Evolutionary conservation across 2,113 vertebrate genomes (phyloP), one percentile per base, ranked within the genome.

Genomic region (Ivindomyrus marchei): DNA sequence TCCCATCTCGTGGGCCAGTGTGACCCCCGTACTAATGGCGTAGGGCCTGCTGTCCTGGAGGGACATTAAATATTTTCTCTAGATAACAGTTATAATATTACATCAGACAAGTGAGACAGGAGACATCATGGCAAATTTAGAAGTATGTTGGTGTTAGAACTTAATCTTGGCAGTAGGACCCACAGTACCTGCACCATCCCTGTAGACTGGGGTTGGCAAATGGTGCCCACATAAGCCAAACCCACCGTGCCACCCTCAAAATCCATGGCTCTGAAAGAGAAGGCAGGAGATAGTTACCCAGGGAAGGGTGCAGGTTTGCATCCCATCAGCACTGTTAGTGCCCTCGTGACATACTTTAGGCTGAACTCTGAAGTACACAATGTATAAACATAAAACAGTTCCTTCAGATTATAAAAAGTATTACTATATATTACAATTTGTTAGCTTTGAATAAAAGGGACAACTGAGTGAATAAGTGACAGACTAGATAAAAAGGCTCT

Each of bases 1-100:
- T n/a, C 96, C 96, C 94, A 97, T 88, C 89, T 97, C 96, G 0
- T 97, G 97, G 5, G 97, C 96, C 91, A 96, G 94, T 1, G 95
- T 96, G 11, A 94, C 95, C 0, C 92, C 97, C 85, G 91, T 89
- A 90, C 88, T 80, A 46, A 88, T 45, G 0, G 31, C 24, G 1
- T n/a, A 5, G 52, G 87, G 4, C 19, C 24, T 46, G 17, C 24
- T 42, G 39, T 88, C 56, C 87, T 88, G 56, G 11, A 80, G 27
- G 15, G 36, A 42, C 6, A 80, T 36, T 6, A 8, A 80, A 80
- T 42, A 42, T 80, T 42, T 80, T 42, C 74, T 39, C 31, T 80
- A 42, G 17, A 17, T 39, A 21, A 80, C 36, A 39, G 4, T 80
- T 36, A 80, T 6, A 19, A 42, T 36, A 42, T 17, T 80, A 80